Base-by-base conservation (phyloP, 2,888 invertebrate species). In the Gandaritis pyraliata region DNA sequence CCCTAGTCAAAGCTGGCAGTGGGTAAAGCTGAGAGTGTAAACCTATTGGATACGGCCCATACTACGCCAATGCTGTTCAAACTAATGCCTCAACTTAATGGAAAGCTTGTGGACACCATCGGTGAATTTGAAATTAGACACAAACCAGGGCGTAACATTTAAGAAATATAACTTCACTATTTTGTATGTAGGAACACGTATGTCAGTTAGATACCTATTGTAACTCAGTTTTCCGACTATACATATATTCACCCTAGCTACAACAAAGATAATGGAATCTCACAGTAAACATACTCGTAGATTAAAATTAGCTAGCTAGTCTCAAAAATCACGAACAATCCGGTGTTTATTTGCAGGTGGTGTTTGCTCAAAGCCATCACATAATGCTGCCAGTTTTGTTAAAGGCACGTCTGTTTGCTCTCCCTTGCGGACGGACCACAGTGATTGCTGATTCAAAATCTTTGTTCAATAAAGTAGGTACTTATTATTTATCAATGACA, bases 381-480 rank as follows among this genome's bases (percentile, higher is more conserved):
- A 76, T 82, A 82, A 83, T 80, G 72, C 78, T 65, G 69, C 67
- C 69, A 66, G 73, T 72, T 72, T 67, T 70, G 72, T 75, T 70
- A 71, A 72, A 72, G 73, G 76, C 78, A 80, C 80, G 80, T 76
- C 73, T 77, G 76, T 78, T 77, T 79, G 69, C 69, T 67, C 59
- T 64, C 62, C 61, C 72, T 74, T 74, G 69, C 65, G 68, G 69
- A 68, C 65, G 69, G 69, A 71, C 70, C 58, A 53, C 54, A 66
- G 59, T 58, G 71, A 71, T 74, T 62, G 56, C 66, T 52, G 62
- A 73, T 70, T 75, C 69, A 70, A 70, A 73, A 69, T 72, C 72
- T 57, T 61, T 63, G 65, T 69, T 55, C 36, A 38, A 30, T 39
- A 41, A 15, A 13, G 11, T 38, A 23, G 18, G 33, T 47, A 2